Evolutionary conservation across 2,888 invertebrate species (phyloP).

Genomic region (Tiphia femorata): DNA sequence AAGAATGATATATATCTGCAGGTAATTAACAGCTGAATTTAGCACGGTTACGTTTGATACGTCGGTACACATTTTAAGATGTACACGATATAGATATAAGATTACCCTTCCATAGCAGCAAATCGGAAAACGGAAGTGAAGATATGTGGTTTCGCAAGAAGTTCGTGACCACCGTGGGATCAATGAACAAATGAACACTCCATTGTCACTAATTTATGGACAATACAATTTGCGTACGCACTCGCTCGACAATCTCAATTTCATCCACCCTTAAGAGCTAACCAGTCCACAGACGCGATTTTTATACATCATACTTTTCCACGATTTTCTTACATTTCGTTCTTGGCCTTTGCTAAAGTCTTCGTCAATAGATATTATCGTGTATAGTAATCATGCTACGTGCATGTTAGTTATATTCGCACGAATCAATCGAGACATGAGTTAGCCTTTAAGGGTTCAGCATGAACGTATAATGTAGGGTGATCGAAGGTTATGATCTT

Average conservation of each 20-base stretch:
- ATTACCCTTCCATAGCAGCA: too few relatives aligned
- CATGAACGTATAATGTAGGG: conserved; percentile 9
- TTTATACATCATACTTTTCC: conserved; percentile 11
- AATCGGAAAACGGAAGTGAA: not conserved
- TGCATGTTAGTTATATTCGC: not conserved
- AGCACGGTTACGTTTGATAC: too few relatives aligned
- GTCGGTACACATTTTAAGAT: too few relatives aligned
- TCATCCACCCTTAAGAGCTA: conserved; percentile 21
- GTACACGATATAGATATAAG: too few relatives aligned
- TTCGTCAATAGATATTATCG: not conserved
- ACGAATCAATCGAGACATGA: not conserved
- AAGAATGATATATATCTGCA: too few relatives aligned
- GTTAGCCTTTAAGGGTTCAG: conserved; percentile 23
- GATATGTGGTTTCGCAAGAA: not conserved
- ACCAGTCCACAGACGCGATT: not conserved
- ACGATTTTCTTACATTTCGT: conserved; percentile 1
- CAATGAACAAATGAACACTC: conserved; percentile 22
- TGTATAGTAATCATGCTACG: not conserved
- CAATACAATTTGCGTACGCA: conserved; percentile 34
- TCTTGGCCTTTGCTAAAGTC: not conserved
- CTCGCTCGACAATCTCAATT: conserved; percentile 36
- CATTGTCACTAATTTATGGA: conserved; percentile 35
- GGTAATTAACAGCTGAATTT: too few relatives aligned
- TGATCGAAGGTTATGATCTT: conserved; percentile 22
- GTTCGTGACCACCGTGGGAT: conserved; percentile 23